A percentile compares a stretch with the other conserved stretches of the same genome.
Evolutionary conservation across 2,113 vertebrate species (phyloP).

Genomic region (Pluvianellus socialis): DNA sequence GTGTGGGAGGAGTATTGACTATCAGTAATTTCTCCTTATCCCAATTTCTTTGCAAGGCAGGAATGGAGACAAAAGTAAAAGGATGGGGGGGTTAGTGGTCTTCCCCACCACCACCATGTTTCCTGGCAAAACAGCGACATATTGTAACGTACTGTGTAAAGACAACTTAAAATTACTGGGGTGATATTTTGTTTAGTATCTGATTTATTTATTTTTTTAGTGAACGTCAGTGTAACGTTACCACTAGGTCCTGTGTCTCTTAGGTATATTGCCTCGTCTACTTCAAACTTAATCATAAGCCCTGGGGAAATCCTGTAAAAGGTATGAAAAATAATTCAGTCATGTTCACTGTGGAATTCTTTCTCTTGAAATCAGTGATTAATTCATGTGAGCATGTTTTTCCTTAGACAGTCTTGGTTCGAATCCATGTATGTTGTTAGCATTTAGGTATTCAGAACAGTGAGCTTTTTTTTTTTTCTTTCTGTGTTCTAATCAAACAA

Average conservation of each 20-base stretch:
- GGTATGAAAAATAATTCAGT: not conserved
- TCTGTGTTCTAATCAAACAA: not conserved
- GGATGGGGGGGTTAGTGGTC: not conserved
- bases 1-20: not conserved
- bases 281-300: not conserved
- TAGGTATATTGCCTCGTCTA: not conserved
- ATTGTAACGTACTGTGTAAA: not conserved
- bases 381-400: not conserved
- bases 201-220: not conserved
- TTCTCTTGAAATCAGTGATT: not conserved
- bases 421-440: not conserved
- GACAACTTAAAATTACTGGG: not conserved
- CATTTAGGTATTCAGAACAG: not conserved
- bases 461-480: not conserved
- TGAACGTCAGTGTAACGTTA: not conserved
- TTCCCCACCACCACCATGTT: not conserved
- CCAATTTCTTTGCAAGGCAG: not conserved
- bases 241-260: not conserved
- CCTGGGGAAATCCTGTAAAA: not conserved
- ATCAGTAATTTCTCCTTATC: not conserved
- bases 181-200: not conserved
- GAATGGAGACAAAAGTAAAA: not conserved
- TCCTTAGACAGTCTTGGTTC: not conserved
- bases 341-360: not conserved
- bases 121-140: not conserved